Evolutionary conservation across 2,113 vertebrate species (phyloP), one percentile per base, ranked within the genome.

Genomic region (Pygoscelis antarcticus): DNA sequence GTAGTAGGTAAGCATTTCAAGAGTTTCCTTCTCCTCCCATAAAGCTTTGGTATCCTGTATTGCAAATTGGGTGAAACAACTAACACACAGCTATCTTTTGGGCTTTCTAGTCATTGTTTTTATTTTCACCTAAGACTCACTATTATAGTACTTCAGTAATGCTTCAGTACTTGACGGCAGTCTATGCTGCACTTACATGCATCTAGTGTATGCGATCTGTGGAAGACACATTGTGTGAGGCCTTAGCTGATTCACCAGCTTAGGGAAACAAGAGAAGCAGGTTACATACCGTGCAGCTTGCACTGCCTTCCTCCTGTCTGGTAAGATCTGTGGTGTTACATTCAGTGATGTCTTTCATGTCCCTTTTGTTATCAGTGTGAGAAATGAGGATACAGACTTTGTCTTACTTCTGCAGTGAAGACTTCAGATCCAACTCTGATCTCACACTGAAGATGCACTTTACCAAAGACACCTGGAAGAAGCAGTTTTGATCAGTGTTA

Each of bases 1-100:
- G 75, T 99, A 19, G 98, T 99, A 66, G 99, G 99, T 99, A 96
- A 93, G 96, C 6, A 1, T 71, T 66, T 51, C 10, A 18, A 81
- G 38, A 96, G 11, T 38, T 65, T 82, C 32, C 36, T 84, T 60
- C 51, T 87, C 8, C 11, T 81, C 57, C 46, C 5, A 2, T 58
- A 47, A 83, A 68, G 32, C 57, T 86, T 70, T 77, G 20, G 27
- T 88, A 27, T 70, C 22, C n/a, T 57, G 10, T 65, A 13, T 47
- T 25, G 30, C 7, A 51, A 58, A 20, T 10, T 29, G 26, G 19
- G 11, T 81, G 42, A 57, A 83, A 23, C 49, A 62, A 34, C 27
- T 60, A 34, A 38, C 19, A 16, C 1, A 0, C 60, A 6, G 55
- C 38, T n/a, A 60, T 34, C 60, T 64, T 4, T 8, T 32, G 36